These are phyloP conservation scores for Calliopum simillimum DNA, from an alignment of 2,888 invertebrate species.

Conservation along the genomic window DNA sequence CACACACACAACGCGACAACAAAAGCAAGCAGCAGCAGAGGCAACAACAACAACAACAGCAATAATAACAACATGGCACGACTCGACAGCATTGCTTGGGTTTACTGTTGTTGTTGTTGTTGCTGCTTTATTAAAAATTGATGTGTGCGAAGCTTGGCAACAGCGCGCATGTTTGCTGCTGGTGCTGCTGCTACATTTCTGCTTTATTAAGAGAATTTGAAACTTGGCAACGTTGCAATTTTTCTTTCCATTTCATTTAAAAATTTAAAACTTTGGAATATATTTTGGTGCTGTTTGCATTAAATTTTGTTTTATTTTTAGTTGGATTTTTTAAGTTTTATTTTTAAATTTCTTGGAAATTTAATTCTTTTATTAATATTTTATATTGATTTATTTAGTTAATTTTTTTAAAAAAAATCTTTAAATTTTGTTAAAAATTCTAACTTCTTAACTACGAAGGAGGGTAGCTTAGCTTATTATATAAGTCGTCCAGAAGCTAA, in stretches of 20 bases:
- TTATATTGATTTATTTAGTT: not conserved
- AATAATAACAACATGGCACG: conserved; percentile 18
- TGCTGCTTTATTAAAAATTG: conserved; percentile 24
- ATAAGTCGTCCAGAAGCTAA: too few relatives aligned
- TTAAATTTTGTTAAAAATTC: too few relatives aligned
- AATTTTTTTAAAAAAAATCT: not conserved
- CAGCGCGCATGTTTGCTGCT: not conserved
- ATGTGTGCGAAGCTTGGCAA: conserved; percentile 24
- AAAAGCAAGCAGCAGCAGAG: not conserved
- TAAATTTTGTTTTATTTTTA: not conserved
- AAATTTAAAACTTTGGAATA: not conserved
- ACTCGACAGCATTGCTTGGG: conserved; percentile 17
- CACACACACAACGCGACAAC: too few relatives aligned
- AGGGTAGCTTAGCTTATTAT: too few relatives aligned
- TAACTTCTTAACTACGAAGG: too few relatives aligned
- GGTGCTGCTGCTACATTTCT: not conserved
- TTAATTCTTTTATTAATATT: not conserved
- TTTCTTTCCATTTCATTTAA: not conserved
- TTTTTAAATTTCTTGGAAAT: conserved; percentile 6
- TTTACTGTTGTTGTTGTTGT: conserved; percentile 25
- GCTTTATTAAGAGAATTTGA: not conserved
- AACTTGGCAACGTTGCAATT: conserved; percentile 21
- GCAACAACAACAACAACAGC: too few relatives aligned
- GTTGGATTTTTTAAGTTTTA: not conserved
- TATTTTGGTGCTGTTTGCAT: not conserved